Percentiles rank a stretch among this genome's conserved stretches.
Evolutionary conservation across 2,797 vertebrate species (phyloP).

Genomic region (Mus spretus): DNA sequence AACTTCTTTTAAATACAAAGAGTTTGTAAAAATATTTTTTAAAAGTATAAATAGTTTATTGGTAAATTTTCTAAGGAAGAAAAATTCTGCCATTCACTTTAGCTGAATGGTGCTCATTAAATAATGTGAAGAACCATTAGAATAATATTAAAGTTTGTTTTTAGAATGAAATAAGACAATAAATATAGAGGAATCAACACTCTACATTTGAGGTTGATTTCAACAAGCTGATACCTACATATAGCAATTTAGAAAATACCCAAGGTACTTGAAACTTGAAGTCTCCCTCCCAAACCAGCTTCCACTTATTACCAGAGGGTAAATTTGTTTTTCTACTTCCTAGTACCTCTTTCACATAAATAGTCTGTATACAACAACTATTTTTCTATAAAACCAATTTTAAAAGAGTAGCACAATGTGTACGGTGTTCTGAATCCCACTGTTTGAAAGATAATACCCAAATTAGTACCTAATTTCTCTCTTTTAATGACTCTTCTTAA

Average conservation of each 20-base stretch:
- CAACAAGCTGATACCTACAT: neutral
- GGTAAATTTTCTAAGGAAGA: slow-evolving; percentile 52
- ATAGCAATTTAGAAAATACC: neutral
- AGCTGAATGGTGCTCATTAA: neutral
- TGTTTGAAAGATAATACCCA: slow-evolving; percentile 4
- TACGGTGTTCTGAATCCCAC: slow-evolving; percentile 19
- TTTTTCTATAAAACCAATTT: slow-evolving; percentile 43
- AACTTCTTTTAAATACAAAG: slow-evolving; percentile 11
- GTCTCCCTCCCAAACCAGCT: neutral
- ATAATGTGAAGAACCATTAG: neutral
- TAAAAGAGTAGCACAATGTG: slow-evolving; percentile 3
- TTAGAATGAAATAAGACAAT: slow-evolving; percentile 19
- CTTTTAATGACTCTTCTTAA: slow-evolving; percentile 8
- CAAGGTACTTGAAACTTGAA: neutral
- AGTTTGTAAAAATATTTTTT: neutral
- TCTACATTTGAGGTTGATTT: slow-evolving; percentile 25
- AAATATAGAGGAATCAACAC: neutral
- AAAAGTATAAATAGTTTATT: slow-evolving; percentile 11
- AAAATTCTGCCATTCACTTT: slow-evolving; percentile 54
- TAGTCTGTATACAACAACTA: neutral
- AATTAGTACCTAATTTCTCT: slow-evolving; percentile 36
- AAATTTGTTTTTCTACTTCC: slow-evolving; percentile 2
- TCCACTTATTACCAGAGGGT: slow-evolving; percentile 20
- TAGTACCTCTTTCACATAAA: slow-evolving; percentile 14
- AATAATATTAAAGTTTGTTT: slow-evolving; percentile 42